Percentiles rank a stretch among this genome's conserved stretches.
These are phyloP conservation scores for Chymomyza costata DNA, from an alignment of 1,140 invertebrate species.

Conservation along the genomic window DNA sequence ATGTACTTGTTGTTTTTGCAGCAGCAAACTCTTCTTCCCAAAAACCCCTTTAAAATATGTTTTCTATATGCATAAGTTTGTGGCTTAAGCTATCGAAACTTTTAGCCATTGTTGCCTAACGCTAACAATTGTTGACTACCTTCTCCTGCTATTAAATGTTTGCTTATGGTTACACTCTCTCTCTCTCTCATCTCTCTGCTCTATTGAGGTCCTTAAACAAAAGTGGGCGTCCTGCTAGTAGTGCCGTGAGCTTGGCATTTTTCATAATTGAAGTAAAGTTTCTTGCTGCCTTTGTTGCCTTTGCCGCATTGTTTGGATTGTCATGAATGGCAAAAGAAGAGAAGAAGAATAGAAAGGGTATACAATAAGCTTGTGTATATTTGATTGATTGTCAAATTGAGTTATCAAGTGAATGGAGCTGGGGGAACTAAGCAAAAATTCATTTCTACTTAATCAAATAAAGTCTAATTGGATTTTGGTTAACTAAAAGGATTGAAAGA, in stretches of 20 bases:
- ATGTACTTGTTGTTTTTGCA: constrained; percentile 1
- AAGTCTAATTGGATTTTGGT: constrained; percentile 30
- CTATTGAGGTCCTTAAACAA: too few relatives aligned
- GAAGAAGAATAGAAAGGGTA: background rate
- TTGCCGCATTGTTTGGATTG: constrained; percentile 58
- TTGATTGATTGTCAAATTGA: constrained; percentile 63
- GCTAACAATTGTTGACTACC: too few relatives aligned
- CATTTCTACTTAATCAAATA: constrained; percentile 6
- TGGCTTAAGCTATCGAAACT: constrained; percentile 38
- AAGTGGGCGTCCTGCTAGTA: too few relatives aligned
- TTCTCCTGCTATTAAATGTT: constrained; percentile 52
- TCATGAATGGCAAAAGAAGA: constrained; percentile 4
- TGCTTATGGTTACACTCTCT: too few relatives aligned
- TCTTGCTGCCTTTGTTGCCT: constrained; percentile 42
- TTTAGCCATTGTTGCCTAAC: constrained; percentile 42
- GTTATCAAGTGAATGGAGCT: constrained; percentile 29
- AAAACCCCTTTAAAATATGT: constrained; percentile 8
- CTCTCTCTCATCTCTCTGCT: too few relatives aligned
- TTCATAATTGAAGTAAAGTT: constrained; percentile 54
- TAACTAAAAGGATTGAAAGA: too few relatives aligned
- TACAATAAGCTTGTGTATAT: constrained; percentile 33
- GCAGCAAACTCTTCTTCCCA: too few relatives aligned
- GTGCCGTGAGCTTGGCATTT: too few relatives aligned
- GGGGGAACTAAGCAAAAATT: constrained; percentile 22
- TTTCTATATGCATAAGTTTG: constrained; percentile 24